Base-by-base conservation (phyloP, 2,113 vertebrate genomes). In the Cinclus cinclus region DNA sequence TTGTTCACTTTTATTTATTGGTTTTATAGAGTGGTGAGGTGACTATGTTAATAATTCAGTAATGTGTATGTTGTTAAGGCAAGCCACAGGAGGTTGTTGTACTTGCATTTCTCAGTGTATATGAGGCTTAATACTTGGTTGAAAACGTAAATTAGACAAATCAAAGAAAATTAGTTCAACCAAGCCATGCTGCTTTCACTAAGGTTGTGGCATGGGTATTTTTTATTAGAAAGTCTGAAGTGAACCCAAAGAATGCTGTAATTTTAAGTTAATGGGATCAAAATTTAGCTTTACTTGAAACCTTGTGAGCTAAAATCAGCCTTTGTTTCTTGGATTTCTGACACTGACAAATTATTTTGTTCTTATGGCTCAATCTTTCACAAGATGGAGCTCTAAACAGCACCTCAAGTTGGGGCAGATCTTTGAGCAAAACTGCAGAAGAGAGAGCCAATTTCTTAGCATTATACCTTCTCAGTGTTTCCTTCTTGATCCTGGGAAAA, bases 401-500 rank as follows among this genome's bases (percentile, higher is more conserved):
- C 75, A 91, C 41, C 41, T 92, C 37, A 13, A 41, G 39, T 52
- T 75, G 47, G 83, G 76, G 65, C 30, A 77, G 52, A 60, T 90
- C 79, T 90, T 73, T 60, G 83, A 90, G 64, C 68, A 86, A 82
- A 83, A 19, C 79, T 86, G 44, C 49, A 41, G 63, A 70, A 67
- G 63, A 74, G 59, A 94, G 39, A 49, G 79, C 71, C 79, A 78
- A 88, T 73, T 83, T 20, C 1, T 94, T 95, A 92, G 71, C 63
- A 39, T 90, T 94, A 75, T 65, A 93, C 79, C 65, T 92, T 94
- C 85, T 95, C 83, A 75, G 52, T 86, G 79, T 95, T 96, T 94
- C 79, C 79, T 95, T 93, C 83, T 90, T 3, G 3, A 39, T 83
- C 33, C 80, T 93, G 83, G 65, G 93, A 84, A 96, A 94, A 83